Evolutionary conservation across 2,888 invertebrate species (phyloP), one percentile per base, ranked within the genome.

Genomic region (Lasioglossum lativentre): DNA sequence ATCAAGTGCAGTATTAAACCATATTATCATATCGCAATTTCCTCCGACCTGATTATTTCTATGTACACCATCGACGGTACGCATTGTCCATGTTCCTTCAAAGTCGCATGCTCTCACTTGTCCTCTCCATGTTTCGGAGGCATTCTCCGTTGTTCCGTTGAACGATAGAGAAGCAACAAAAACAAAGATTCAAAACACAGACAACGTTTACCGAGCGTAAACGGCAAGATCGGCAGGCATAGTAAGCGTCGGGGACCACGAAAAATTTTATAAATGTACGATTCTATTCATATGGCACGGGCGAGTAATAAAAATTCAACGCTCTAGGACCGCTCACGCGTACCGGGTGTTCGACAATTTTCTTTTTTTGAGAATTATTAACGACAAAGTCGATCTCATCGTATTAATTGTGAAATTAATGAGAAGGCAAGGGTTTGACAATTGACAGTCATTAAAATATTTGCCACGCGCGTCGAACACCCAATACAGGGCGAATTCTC

Each of bases 221-320:
- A 40, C 68, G 38, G 63, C 34, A 72, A 75, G 52, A 79, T 63
- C n/a, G 27, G 30, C 66, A 52, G 52, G 70, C 68, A 45, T n/a
- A 34, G 19, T 30, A 30, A 27, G n/a, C 63, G 19, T 74, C 45
- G 38, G 72, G 73, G 47, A 70, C 77, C 63, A 77, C 38, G 52
- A 86, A 63, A 27, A 75, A 88, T 75, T 75, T 66, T 47, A 82
- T 83, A 81, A 90, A 89, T 91, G 86, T 92, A 93, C 92, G 92
- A 91, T 83, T 91, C 91, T 86, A 91, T 90, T 92, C 87, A 85
- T 93, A 93, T 93, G 93, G 93, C 93, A 93, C 93, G 88, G 85
- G 89, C 89, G 78, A 88, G 86, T 85, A 88, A 84, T 89, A 90
- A 91, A 89, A 88, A 84, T 82, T 86, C 75, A 77, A 87, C 81